phyloP scores from a whole-genome alignment of 2,888 invertebrate genomes.

The Trisateles emortualis region DNA sequence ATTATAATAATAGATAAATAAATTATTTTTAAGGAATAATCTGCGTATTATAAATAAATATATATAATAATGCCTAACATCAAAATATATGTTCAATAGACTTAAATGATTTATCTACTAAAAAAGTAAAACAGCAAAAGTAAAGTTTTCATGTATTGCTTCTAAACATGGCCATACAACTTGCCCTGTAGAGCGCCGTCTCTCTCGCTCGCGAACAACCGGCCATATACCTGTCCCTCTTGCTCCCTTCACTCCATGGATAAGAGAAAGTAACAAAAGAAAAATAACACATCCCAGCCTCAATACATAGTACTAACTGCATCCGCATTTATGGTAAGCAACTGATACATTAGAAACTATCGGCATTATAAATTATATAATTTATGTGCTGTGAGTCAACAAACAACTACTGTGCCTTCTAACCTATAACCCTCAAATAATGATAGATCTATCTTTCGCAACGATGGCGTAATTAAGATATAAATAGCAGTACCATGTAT shows the following conservation, averaged over 20 bases:
- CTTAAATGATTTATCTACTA: slow-evolving; percentile 16
- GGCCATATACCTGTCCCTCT: slow-evolving; percentile 64
- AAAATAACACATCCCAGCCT: slow-evolving; percentile 79
- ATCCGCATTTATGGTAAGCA: slow-evolving; percentile 54
- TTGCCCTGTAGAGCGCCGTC: slow-evolving; percentile 71
- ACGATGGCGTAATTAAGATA: slow-evolving; percentile 55
- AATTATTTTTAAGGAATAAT: background rate
- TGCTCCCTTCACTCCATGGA: slow-evolving; percentile 82
- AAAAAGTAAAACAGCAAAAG: slow-evolving; percentile 59
- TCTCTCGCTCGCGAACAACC: slow-evolving; percentile 57
- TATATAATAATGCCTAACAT: background rate
- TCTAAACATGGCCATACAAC: slow-evolving; percentile 59
- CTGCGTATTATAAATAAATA: slow-evolving; percentile 8
- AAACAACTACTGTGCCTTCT: slow-evolving; percentile 65
- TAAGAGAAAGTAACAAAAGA: slow-evolving; percentile 86
- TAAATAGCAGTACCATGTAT: slow-evolving; percentile 54
- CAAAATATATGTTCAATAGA: background rate
- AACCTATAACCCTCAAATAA: slow-evolving; percentile 65
- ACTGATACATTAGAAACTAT: slow-evolving; percentile 34
- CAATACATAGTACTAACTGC: slow-evolving; percentile 62
- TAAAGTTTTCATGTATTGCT: slow-evolving; percentile 64
- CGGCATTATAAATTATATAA: slow-evolving; percentile 30
- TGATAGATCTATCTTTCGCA: slow-evolving; percentile 55
- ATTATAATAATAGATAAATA: no score
- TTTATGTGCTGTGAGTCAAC: slow-evolving; percentile 54